Evolutionary conservation across 1,140 invertebrate genomes (phyloP), one percentile per base, ranked within the genome.

Genomic region (Pseudomyrmex gracilis): DNA sequence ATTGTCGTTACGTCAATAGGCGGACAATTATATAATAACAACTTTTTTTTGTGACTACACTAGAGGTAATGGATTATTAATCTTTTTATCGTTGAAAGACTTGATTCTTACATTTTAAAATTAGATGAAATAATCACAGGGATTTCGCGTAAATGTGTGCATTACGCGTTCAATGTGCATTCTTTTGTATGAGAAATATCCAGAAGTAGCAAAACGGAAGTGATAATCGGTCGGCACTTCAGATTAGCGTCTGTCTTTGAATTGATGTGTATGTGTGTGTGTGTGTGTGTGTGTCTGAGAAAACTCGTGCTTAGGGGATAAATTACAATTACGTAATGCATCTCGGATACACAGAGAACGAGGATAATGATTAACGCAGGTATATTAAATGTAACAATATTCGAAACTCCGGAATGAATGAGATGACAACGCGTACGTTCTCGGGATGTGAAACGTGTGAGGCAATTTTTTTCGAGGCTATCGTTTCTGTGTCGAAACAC

Each of bases 251-350:
- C 61, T 58, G 10, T 78, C 61, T 73, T 49, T 22, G 34, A 34
- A 34, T 34, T 34, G 34, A 34, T 34, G 34, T 34, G 34, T 34
- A 34, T 34, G 4, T 34, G 34, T 24, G 24, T 24, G 24, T 24
- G 24, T 34, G 34, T 34, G 34, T 7, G 64, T 47, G 58, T 85
- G 68, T 67, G 66, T 60, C 57, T 34, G 34, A 34, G 34, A 34
- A 34, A 34, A 82, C 67, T 84, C 53, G 51, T 60, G 66, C 66
- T 63, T 60, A 53, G 45, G 51, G 60, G 58, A 85, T 74, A 80
- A 86, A 80, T 86, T 78, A 53, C 63, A 82, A 89, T 89, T 89
- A 88, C 84, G 74, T 86, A 88, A 89, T 22, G 24, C 10, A 47
- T 57, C 71, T 74, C 83, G 83, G 77, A 73, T 90, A 89, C 45